Conservation (phyloP, 1,140 invertebrate genomes). For the Lucilia sericata region DNA sequence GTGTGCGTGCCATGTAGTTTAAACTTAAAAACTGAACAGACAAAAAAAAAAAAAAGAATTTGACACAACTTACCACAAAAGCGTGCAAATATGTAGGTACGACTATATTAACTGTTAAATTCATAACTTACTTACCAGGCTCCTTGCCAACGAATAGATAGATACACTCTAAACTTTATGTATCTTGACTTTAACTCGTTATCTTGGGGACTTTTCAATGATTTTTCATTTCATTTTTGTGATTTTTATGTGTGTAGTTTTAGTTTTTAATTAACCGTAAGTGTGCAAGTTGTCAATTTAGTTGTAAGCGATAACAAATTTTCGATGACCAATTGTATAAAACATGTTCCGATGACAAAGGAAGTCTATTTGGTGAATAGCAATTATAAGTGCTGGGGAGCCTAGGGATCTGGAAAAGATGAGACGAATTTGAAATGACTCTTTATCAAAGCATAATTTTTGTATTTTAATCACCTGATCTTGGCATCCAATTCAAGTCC, state of each 20-base stretch:
- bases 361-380: background rate
- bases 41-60: background rate
- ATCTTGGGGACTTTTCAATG: too few species aligned
- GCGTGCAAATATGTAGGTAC: background rate
- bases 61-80: background rate
- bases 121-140: background rate
- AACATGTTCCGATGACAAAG: background rate
- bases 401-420: too few species aligned
- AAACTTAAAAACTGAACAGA: background rate
- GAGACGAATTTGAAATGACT: too few species aligned
- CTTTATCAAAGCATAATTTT: too few species aligned
- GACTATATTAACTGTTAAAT: background rate
- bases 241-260: background rate
- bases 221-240: too few species aligned
- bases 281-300: conserved; percentile 49
- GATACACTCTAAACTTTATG: background rate
- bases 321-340: background rate
- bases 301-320: conserved; percentile 36
- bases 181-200: background rate
- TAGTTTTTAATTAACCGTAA: conserved; percentile 47
- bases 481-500: too few species aligned
- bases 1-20: background rate
- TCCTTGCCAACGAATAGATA: background rate
- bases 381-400: too few species aligned
- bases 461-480: too few species aligned